These are phyloP conservation scores for Holcopasites calliopsidis DNA, from an alignment of 1,140 invertebrate genomes.

Conservation along the genomic window DNA sequence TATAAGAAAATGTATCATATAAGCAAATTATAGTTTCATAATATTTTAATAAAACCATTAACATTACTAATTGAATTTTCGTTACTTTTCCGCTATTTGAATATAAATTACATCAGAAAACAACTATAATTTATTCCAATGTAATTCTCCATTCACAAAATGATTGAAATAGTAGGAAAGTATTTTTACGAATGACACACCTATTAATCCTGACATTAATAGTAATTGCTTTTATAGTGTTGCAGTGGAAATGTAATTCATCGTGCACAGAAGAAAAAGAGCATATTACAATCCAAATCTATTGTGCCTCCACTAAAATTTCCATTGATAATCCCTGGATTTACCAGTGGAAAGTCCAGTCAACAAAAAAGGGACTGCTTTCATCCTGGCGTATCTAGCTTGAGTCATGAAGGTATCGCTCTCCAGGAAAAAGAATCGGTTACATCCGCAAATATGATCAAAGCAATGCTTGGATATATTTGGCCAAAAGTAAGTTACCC, in stretches of 20 bases:
- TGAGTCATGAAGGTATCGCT: constrained; percentile 84
- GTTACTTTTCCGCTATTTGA: constrained; percentile 15
- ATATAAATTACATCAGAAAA: neutral
- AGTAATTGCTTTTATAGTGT: constrained; percentile 62
- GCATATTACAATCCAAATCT: constrained; percentile 72
- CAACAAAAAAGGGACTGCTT: constrained; percentile 90
- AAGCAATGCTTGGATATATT: constrained; percentile 93
- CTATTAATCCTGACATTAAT: neutral
- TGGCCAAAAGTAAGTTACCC: constrained; percentile 91
- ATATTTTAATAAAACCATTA: constrained; percentile 19
- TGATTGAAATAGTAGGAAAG: neutral
- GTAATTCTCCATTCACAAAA: neutral
- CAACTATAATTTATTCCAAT: neutral
- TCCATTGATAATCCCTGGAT: constrained; percentile 66
- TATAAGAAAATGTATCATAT: constrained; percentile 11
- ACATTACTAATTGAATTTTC: constrained; percentile 2
- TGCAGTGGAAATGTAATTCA: constrained; percentile 76
- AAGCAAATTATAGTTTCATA: constrained; percentile 7
- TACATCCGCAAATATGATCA: constrained; percentile 89
- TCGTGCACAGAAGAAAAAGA: constrained; percentile 74
- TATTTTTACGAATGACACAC: neutral
- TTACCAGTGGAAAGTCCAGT: constrained; percentile 78
- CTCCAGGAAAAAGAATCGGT: constrained; percentile 82
- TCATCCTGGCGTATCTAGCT: constrained; percentile 90
- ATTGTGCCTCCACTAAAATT: constrained; percentile 71